A percentile compares a stretch with the other conserved stretches of the same genome.
These are phyloP conservation scores for Cromileptes altivelis DNA, from an alignment of 2,113 vertebrate species.

Conservation along the genomic window DNA sequence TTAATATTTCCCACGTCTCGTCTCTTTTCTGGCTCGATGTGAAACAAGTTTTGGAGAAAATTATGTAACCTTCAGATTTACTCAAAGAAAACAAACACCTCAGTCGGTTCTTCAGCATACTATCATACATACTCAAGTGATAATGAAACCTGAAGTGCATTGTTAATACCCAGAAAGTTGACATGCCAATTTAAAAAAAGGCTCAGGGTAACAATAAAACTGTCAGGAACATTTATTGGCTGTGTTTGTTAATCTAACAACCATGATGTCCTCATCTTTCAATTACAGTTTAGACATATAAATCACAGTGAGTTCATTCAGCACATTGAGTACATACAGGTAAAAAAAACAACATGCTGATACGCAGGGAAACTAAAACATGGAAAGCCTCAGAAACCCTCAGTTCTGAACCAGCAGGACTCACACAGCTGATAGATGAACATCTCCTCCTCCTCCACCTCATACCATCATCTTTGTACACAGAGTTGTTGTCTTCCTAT, in stretches of 20 bases:
- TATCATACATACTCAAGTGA: background rate
- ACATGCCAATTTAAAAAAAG: conserved; percentile 9
- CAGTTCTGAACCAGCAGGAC: conserved; percentile 39
- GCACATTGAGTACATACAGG: background rate
- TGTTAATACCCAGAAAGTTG: conserved; percentile 4
- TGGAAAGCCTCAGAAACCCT: conserved; percentile 27
- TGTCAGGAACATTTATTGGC: conserved; percentile 24
- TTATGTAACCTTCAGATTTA: conserved; percentile 16
- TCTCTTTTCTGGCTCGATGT: conserved; percentile 45
- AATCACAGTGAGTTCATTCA: background rate
- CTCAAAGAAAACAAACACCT: background rate
- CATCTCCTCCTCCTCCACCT: conserved; percentile 17
- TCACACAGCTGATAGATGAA: conserved; percentile 29
- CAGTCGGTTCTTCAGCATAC: background rate
- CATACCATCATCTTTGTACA: conserved; percentile 9
- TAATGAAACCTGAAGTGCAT: background rate
- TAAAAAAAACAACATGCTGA: background rate
- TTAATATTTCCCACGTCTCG: conserved; percentile 34
- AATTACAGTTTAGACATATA: conserved; percentile 21
- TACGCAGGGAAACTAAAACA: conserved; percentile 20
- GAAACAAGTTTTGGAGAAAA: background rate
- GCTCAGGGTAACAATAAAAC: conserved; percentile 25
- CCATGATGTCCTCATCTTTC: conserved; percentile 4
- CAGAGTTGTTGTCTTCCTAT: conserved; percentile 31
- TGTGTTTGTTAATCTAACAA: conserved; percentile 18